These are phyloP conservation scores for Suncus etruscus DNA, from an alignment of 2,113 vertebrate species.

Conservation along the genomic window DNA sequence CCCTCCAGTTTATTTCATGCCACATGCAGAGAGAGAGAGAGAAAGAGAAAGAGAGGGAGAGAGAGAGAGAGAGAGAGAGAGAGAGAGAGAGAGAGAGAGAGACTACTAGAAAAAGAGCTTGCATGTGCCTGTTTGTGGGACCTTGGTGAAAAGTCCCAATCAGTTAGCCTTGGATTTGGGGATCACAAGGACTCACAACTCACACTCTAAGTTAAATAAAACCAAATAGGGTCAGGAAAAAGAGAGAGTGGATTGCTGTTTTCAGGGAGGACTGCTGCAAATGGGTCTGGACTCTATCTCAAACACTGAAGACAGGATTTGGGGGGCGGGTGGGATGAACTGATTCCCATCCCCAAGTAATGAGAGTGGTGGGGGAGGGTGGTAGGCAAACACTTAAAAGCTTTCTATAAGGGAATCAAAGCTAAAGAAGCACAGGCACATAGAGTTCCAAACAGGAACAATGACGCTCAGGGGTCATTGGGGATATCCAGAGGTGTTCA, in stretches of 20 bases:
- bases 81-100: conserved; percentile 37
- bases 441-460: background rate
- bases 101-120: background rate
- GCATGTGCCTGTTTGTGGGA: background rate
- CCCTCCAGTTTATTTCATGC: background rate
- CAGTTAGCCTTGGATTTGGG: background rate
- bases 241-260: background rate
- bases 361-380: background rate
- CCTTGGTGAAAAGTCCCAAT: background rate
- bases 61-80: conserved; percentile 43
- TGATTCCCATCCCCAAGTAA: background rate
- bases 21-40: conserved; percentile 17
- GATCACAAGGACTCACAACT: background rate
- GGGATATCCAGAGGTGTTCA: background rate
- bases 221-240: background rate
- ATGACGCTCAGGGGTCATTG: too few species aligned
- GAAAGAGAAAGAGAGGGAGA: too few species aligned
- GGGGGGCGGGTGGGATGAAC: background rate
- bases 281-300: background rate
- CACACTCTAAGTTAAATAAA: background rate
- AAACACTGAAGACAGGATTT: background rate
- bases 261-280: background rate
- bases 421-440: background rate
- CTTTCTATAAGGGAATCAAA: background rate
- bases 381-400: background rate